Conservation (phyloP, 1,140 invertebrate genomes). For the Proales similis region DNA sequence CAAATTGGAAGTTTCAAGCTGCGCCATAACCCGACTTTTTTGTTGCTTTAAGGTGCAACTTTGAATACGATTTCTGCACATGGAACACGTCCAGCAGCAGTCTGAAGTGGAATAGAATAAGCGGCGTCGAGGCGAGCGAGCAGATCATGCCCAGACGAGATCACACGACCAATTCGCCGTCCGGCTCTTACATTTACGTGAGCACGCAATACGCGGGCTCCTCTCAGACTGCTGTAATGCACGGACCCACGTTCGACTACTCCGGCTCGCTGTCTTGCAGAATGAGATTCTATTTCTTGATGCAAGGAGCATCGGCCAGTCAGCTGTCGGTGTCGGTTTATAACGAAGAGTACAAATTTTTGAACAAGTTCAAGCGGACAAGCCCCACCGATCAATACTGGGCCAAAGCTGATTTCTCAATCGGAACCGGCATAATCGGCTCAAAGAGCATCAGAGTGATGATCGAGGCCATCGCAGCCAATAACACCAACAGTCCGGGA, state of each 20-base stretch:
- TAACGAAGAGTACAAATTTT: conserved; percentile 42
- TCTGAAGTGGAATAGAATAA: conserved; percentile 14
- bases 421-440: background rate
- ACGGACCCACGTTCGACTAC: conserved; percentile 40
- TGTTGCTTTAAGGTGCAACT: no score
- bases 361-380: conserved; percentile 38
- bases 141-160: conserved; percentile 17
- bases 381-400: conserved; percentile 21
- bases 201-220: conserved; percentile 40
- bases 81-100: conserved; percentile 39
- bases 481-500: conserved; percentile 42
- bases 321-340: conserved; percentile 43
- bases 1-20: no score
- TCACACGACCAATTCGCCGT: conserved; percentile 33
- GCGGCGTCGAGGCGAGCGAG: background rate
- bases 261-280: conserved; percentile 42
- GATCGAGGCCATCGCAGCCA: conserved; percentile 38
- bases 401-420: conserved; percentile 22
- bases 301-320: conserved; percentile 46
- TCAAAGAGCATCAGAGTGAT: conserved; percentile 15
- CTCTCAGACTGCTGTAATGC: background rate
- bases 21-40: no score
- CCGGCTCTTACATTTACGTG: conserved; percentile 38
- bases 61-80: conserved; percentile 46
- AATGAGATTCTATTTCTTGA: conserved; percentile 47